phyloP scores from a whole-genome alignment of 2,113 vertebrate genomes.

The Ginglymostoma cirratum region DNA sequence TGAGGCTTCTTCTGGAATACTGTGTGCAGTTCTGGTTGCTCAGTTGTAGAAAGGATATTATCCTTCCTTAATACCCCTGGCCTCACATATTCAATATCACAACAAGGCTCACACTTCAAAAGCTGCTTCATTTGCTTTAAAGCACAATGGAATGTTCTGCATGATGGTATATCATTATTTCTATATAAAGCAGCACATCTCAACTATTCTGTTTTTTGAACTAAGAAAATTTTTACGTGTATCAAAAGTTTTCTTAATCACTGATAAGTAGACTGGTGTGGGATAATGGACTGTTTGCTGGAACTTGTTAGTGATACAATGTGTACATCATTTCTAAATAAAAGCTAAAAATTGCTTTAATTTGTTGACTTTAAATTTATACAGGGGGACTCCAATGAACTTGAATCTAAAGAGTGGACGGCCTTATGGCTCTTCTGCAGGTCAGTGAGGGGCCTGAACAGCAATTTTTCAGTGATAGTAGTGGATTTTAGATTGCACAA shows the following conservation, averaged over 20 bases:
- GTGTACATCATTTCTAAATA: background rate
- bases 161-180: background rate
- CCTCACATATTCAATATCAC: background rate
- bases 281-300: background rate
- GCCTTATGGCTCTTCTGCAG: conserved; percentile 52
- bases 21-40: too few relatives aligned
- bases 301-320: background rate
- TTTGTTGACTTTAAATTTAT: conserved; percentile 15
- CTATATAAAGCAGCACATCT: background rate
- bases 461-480: background rate
- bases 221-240: background rate
- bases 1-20: too few relatives aligned
- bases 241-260: background rate
- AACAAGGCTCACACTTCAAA: background rate
- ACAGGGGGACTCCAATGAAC: conserved; percentile 60
- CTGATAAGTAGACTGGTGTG: background rate
- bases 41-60: too few relatives aligned
- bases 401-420: conserved; percentile 59
- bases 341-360: background rate
- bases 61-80: background rate
- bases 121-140: background rate
- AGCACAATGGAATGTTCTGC: background rate
- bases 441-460: conserved; percentile 40
- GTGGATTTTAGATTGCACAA: background rate
- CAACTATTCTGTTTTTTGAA: background rate